A percentile compares a stretch with the other conserved stretches of the same genome.
Evolutionary conservation across 2,888 invertebrate species (phyloP).

Genomic region (Platerodrilus igneus): DNA sequence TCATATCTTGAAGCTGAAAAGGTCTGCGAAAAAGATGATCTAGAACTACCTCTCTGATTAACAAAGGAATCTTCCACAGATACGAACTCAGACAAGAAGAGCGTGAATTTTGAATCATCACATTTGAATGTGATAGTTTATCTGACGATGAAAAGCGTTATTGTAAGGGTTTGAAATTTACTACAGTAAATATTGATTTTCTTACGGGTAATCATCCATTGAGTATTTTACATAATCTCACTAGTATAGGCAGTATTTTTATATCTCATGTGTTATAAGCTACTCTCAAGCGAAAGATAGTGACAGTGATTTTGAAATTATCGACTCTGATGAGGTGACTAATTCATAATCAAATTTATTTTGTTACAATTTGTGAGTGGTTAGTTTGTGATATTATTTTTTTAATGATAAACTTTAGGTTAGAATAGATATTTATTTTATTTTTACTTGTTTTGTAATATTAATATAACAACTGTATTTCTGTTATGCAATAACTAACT

Average conservation of each 20-base stretch:
- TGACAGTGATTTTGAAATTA: slow-evolving; percentile 45
- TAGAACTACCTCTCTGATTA: slow-evolving; percentile 33
- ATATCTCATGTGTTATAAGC: slow-evolving; percentile 26
- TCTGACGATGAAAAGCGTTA: slow-evolving; percentile 42
- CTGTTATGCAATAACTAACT: too few species aligned
- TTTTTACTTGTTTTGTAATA: too few species aligned
- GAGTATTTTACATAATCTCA: slow-evolving; percentile 29
- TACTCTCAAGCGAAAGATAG: slow-evolving; percentile 34
- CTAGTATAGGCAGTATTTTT: slow-evolving; percentile 26
- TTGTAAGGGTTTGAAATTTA: slow-evolving; percentile 38
- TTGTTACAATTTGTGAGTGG: slow-evolving; percentile 10
- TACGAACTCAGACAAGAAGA: slow-evolving; percentile 41
- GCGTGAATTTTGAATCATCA: slow-evolving; percentile 44
- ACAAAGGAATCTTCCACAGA: slow-evolving; percentile 40
- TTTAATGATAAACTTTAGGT: slow-evolving; percentile 10
- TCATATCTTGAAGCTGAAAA: slow-evolving; percentile 43
- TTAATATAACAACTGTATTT: too few species aligned
- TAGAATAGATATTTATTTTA: slow-evolving; percentile 24
- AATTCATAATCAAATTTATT: slow-evolving; percentile 16
- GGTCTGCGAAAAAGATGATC: slow-evolving; percentile 42
- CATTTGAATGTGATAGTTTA: slow-evolving; percentile 46
- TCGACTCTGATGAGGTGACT: slow-evolving; percentile 38
- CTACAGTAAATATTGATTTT: slow-evolving; percentile 28
- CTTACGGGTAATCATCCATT: slow-evolving; percentile 11
- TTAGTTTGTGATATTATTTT: slow-evolving; percentile 25